phyloP scores from a whole-genome alignment of 2,797 vertebrate species.

The Aphelocoma californica region DNA sequence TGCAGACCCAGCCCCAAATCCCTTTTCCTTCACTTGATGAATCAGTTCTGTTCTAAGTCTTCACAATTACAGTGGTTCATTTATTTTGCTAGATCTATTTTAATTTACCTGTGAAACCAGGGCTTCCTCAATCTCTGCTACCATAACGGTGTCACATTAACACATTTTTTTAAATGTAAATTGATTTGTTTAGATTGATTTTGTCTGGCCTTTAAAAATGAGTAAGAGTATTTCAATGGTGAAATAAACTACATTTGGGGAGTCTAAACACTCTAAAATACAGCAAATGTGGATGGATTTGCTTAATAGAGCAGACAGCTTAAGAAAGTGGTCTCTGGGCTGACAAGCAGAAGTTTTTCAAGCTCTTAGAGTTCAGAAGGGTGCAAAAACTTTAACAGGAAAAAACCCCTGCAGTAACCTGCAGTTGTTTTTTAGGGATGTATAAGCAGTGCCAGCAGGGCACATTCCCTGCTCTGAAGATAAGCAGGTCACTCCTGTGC shows the following conservation, averaged over 20 bases:
- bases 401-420: fast-evolving
- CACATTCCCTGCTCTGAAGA: background rate
- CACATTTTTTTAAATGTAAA: constrained; percentile 38
- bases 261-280: background rate
- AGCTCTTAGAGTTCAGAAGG: background rate
- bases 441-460: fast-evolving
- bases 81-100: constrained; percentile 30
- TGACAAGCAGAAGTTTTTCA: background rate
- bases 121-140: background rate
- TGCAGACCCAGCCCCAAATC: background rate
- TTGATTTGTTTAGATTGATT: constrained; percentile 65
- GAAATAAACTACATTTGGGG: background rate
- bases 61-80: background rate
- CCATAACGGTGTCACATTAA: background rate
- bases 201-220: constrained; percentile 60
- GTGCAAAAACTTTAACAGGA: background rate
- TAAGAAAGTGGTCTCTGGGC: background rate
- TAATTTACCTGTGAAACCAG: constrained; percentile 28
- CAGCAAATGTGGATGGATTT: background rate
- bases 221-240: constrained; percentile 25
- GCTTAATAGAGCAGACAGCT: background rate
- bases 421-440: background rate
- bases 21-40: background rate
- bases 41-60: background rate
- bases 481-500: background rate